These are phyloP conservation scores for Rousettus leschenaultii DNA, from an alignment of 2,113 vertebrate genomes.

Conservation along the genomic window DNA sequence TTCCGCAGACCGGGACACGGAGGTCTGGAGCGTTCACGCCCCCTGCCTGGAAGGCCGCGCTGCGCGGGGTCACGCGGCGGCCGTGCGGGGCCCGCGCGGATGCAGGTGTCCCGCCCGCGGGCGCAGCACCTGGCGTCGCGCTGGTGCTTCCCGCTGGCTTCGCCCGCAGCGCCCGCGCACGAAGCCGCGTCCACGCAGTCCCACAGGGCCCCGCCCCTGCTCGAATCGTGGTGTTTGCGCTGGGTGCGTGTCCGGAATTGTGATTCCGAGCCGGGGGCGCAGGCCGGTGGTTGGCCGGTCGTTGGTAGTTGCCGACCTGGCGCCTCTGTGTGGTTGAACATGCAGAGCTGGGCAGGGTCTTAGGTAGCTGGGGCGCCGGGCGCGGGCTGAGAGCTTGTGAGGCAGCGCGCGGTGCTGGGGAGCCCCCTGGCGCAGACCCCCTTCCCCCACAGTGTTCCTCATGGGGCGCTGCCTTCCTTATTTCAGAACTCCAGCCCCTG, in stretches of 20 bases:
- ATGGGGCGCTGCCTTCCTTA: neutral
- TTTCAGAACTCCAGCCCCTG: neutral
- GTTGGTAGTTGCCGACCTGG: too few species aligned
- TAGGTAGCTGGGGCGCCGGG: neutral
- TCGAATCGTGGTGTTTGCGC: neutral
- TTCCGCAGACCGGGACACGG: neutral
- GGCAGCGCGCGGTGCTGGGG: neutral
- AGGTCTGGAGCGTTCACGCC: neutral
- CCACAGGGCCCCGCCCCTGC: too few species aligned
- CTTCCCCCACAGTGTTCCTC: accelerated
- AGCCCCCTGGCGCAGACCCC: neutral
- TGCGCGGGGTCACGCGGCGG: accelerated
- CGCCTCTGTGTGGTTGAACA: accelerated
- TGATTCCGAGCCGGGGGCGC: neutral
- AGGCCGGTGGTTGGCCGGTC: too few species aligned
- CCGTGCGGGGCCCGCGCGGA: accelerated
- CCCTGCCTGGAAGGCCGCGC: neutral
- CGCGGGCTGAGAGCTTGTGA: neutral
- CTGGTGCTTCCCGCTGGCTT: too few species aligned
- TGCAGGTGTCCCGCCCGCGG: too few species aligned
- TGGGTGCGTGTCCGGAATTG: neutral
- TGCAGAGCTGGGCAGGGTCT: too few species aligned
- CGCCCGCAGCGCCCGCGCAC: too few species aligned
- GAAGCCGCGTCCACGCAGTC: neutral
- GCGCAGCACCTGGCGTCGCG: neutral